These are phyloP conservation scores for Gortyna flavago DNA, from an alignment of 2,888 invertebrate genomes.

Conservation along the genomic window DNA sequence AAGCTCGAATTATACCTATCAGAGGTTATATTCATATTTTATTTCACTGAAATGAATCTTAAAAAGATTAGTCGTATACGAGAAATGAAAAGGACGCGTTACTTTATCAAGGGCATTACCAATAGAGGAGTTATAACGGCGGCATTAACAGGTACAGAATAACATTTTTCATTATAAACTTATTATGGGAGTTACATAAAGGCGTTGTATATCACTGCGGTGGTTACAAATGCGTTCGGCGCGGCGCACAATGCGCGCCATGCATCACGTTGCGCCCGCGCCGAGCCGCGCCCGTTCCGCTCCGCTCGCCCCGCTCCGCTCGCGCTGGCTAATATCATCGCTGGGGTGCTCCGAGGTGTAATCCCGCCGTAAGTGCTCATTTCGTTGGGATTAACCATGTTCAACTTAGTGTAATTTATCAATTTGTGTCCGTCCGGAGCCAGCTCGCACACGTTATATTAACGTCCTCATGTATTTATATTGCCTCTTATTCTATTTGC, in stretches of 20 bases:
- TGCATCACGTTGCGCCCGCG: slow-evolving; percentile 71
- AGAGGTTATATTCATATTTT: slow-evolving; percentile 52
- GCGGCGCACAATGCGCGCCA: slow-evolving; percentile 75
- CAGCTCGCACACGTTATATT: slow-evolving; percentile 42
- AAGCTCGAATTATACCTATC: slow-evolving; percentile 42
- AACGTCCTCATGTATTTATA: slow-evolving; percentile 56
- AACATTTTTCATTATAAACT: slow-evolving; percentile 83
- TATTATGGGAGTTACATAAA: slow-evolving; percentile 75
- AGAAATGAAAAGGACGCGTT: slow-evolving; percentile 57
- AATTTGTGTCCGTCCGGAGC: slow-evolving; percentile 73
- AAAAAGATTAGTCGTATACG: slow-evolving; percentile 50
- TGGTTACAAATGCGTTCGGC: slow-evolving; percentile 74
- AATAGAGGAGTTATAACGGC: slow-evolving; percentile 72
- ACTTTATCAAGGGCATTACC: slow-evolving; percentile 66
- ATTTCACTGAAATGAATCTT: slow-evolving; percentile 52
- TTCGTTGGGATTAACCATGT: slow-evolving; percentile 82
- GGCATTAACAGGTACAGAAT: slow-evolving; percentile 74
- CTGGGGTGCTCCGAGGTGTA: slow-evolving; percentile 71
- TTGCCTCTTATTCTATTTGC: slow-evolving; percentile 41
- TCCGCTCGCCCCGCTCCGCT: slow-evolving; percentile 25
- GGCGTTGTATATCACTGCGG: slow-evolving; percentile 75
- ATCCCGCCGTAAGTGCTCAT: slow-evolving; percentile 82
- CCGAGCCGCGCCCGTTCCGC: slow-evolving; percentile 18
- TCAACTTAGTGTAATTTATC: slow-evolving; percentile 83
- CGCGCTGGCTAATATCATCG: slow-evolving; percentile 65